Conservation (phyloP, 64 coral and sea anemone genomes). For the Pocillopora damicornis region DNA sequence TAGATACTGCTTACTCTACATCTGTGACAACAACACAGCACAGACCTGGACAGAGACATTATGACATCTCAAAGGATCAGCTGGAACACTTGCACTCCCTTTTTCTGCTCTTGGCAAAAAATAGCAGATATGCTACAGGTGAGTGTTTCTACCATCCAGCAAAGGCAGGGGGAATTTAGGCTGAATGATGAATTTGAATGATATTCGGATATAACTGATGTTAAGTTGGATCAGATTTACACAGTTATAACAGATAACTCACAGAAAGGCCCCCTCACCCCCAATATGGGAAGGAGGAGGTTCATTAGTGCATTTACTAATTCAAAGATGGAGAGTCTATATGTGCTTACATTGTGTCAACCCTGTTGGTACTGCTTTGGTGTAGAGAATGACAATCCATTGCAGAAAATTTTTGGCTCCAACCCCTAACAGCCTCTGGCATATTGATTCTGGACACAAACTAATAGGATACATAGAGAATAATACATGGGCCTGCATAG, state of each 20-base stretch:
- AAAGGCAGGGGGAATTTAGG: conserved; percentile 51
- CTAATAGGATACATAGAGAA: conserved; percentile 4
- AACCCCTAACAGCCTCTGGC: too few relatives aligned
- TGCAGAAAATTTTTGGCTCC: too few relatives aligned
- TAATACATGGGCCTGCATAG: too few relatives aligned
- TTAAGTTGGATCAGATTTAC: too few relatives aligned
- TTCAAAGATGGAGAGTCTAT: conserved; percentile 75
- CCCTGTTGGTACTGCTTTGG: conserved; percentile 67
- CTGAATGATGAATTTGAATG: conserved; percentile 38
- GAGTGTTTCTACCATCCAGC: conserved; percentile 52
- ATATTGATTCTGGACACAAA: conserved; percentile 53
- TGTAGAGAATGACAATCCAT: conserved; percentile 40
- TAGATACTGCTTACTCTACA: too few relatives aligned
- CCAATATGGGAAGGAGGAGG: conserved; percentile 75
- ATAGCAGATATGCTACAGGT: too few relatives aligned
- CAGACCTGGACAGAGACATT: too few relatives aligned
- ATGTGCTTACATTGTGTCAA: conserved; percentile 60
- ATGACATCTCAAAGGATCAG: too few relatives aligned
- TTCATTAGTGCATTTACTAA: conserved; percentile 61
- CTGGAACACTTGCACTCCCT: too few relatives aligned
- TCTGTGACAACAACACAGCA: too few relatives aligned
- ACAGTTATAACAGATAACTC: neutral
- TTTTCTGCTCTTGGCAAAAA: too few relatives aligned
- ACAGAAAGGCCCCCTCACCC: conserved; percentile 55
- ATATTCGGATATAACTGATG: too few relatives aligned